Base-by-base conservation (phyloP, 2,888 invertebrate species). In the Hipparchia semele region DNA sequence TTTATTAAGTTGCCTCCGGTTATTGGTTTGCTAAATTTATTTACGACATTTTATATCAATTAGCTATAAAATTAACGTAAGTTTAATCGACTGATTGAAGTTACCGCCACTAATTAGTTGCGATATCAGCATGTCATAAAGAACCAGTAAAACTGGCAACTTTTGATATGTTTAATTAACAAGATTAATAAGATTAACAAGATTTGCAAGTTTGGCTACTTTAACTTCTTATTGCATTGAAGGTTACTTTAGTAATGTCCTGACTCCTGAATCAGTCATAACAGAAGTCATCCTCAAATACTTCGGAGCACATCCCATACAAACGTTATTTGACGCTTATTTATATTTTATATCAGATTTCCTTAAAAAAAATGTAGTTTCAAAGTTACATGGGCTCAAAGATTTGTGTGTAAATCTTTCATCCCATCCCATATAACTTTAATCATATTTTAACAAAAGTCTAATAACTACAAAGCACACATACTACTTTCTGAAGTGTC, bases 1-100 rank as follows among this genome's bases (percentile, higher is more conserved):
- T 82, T 23, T 79, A 65, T 73, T 59, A 53, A 60, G 49, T 64
- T 56, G 73, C 60, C 58, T 58, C 61, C 58, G 62, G 61, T 64
- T 65, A 64, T 67, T 60, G 61, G 51, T 59, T 72, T 23, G 23
- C 23, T 71, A 54, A 70, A 62, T 69, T 59, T 51, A 59, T 68
- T 68, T 59, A 71, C 71, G 66, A 56, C 58, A 59, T 62, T 71
- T 73, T 61, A 67, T 61, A 69, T 71, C 59, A 71, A 71, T 74
- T 74, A 68, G 45, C 68, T 58, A 68, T 58, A 59, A 65, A 65
- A 71, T 71, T 71, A 68, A 71, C 54, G 59, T 58, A 23, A 68
- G 61, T 58, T 58, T 49, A 12, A 33, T 23, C 33, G 64, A 13
- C 10, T 56, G 12, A 33, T 49, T 23, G 33, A 49, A 54, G 54